phyloP scores from a whole-genome alignment of 2,797 vertebrate genomes.

The Molossus molossus region DNA sequence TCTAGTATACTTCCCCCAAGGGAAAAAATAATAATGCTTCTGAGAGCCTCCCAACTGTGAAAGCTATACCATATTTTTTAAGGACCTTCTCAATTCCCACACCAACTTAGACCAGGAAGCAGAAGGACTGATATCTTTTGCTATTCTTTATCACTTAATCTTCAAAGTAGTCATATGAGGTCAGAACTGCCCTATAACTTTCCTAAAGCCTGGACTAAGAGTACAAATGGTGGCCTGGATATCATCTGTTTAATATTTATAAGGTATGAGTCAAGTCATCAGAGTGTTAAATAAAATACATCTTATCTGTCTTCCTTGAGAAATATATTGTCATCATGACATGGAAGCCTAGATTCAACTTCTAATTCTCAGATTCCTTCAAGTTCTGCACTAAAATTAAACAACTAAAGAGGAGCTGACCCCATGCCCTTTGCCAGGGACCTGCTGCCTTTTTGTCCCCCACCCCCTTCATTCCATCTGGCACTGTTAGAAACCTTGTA shows the following conservation, averaged over 20 bases:
- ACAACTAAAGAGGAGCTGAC: background rate
- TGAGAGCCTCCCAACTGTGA: background rate
- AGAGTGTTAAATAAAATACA: slow-evolving; percentile 17
- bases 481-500: background rate
- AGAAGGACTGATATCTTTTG: background rate
- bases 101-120: background rate
- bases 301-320: background rate
- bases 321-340: slow-evolving; percentile 1
- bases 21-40: background rate
- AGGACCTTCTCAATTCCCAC: background rate
- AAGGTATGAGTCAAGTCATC: background rate
- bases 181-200: background rate
- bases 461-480: background rate
- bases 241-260: slow-evolving; percentile 51
- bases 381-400: background rate
- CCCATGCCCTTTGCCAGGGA: background rate
- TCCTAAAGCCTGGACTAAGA: background rate
- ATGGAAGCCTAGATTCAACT: background rate
- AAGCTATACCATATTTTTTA: background rate
- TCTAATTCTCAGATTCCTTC: background rate
- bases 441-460: background rate
- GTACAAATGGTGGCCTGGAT: background rate
- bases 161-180: background rate
- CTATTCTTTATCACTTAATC: background rate
- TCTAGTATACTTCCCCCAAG: background rate